A percentile compares a stretch with the other conserved stretches of the same genome.
Evolutionary conservation across 2,797 vertebrate genomes (phyloP).

Genomic region (Lepus oiostolus): DNA sequence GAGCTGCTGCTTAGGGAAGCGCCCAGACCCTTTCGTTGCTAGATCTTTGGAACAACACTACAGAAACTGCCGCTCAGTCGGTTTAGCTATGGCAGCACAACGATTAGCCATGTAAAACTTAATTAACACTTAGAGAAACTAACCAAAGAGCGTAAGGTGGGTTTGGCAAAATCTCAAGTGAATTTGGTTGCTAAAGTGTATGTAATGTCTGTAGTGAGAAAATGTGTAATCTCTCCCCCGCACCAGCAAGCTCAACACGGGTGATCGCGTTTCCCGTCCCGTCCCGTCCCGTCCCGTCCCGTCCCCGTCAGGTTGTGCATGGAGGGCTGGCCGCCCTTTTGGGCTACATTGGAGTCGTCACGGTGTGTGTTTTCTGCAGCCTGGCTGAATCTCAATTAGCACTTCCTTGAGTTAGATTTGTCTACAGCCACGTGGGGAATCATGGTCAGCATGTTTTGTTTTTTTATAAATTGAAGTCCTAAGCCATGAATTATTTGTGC

Average conservation of each 20-base stretch:
- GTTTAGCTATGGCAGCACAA: conserved; percentile 72
- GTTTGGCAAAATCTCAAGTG: conserved; percentile 36
- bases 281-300: neutral
- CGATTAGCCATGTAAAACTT: conserved; percentile 63
- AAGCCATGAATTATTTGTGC: conserved; percentile 80
- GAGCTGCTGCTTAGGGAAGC: conserved; percentile 78
- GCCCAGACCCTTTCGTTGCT: conserved; percentile 72
- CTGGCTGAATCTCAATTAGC: conserved; percentile 67
- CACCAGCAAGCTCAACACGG: neutral
- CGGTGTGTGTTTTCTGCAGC: neutral
- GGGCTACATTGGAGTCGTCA: neutral
- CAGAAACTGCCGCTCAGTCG: conserved; percentile 50
- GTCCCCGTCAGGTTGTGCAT: neutral
- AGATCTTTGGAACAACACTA: conserved; percentile 79
- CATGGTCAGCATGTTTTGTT: conserved; percentile 60
- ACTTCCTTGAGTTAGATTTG: conserved; percentile 69
- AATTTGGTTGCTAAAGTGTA: conserved; percentile 73
- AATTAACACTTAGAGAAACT: conserved; percentile 26
- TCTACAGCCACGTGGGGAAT: conserved; percentile 79
- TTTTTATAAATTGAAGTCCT: conserved; percentile 68
- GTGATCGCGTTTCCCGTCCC: too few species aligned
- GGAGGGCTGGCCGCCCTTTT: neutral
- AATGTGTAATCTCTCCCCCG: neutral
- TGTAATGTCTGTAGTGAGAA: conserved; percentile 77
- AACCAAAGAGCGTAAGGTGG: conserved; percentile 51